A percentile compares a stretch with the other conserved stretches of the same genome.
Evolutionary conservation across 1,140 invertebrate species (phyloP).

Genomic region (Lasioglossum baleicum): DNA sequence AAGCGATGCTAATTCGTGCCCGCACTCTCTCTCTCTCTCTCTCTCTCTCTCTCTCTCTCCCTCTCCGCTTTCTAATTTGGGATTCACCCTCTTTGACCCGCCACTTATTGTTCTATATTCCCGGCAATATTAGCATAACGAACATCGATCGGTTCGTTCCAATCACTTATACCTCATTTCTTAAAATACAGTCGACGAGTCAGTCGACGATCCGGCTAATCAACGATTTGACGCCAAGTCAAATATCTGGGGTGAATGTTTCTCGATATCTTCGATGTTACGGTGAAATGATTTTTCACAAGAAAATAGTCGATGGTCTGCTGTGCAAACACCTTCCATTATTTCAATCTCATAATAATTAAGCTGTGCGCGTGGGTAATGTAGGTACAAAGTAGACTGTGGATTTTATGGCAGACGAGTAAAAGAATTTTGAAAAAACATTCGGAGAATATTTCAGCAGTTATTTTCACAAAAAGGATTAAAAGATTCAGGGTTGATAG

Average conservation of each 20-base stretch:
- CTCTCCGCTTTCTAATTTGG: slow-evolving; percentile 65
- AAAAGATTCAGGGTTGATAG: too few species aligned
- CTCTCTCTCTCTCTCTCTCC: neutral
- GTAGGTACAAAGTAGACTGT: too few species aligned
- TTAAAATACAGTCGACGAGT: slow-evolving; percentile 14
- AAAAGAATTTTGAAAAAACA: too few species aligned
- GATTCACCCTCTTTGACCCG: slow-evolving; percentile 62
- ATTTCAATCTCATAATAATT: too few species aligned
- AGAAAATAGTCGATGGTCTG: too few species aligned
- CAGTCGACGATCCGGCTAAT: neutral
- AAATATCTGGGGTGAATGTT: neutral
- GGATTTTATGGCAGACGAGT: too few species aligned
- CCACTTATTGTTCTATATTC: slow-evolving; percentile 57
- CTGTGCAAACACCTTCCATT: too few species aligned
- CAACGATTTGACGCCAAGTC: neutral
- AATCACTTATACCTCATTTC: slow-evolving; percentile 22
- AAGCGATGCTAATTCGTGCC: slow-evolving; percentile 72
- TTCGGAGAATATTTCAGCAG: too few species aligned
- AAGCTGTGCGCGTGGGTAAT: too few species aligned
- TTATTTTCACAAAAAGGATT: too few species aligned
- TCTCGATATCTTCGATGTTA: too few species aligned
- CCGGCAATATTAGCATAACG: slow-evolving; percentile 59
- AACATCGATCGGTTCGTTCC: slow-evolving; percentile 20
- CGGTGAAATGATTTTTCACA: too few species aligned
- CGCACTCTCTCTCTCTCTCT: slow-evolving; percentile 7